phyloP scores from a whole-genome alignment of 2,888 invertebrate species.

The Drosophila longiperda region DNA sequence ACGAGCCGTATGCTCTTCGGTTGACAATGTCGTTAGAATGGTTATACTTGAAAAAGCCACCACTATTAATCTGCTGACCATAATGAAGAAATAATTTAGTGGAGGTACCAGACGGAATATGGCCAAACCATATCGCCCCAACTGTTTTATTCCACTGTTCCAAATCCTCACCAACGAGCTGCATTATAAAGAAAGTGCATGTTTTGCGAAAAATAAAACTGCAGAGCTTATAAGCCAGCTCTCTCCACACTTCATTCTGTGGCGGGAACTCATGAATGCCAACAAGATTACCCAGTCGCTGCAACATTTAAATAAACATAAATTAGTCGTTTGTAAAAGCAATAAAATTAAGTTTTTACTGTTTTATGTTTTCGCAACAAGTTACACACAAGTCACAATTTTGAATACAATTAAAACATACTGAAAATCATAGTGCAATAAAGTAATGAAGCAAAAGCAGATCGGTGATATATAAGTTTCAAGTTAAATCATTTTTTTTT shows the following conservation, averaged over 20 bases:
- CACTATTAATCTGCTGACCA: conserved; percentile 84
- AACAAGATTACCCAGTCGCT: conserved; percentile 11
- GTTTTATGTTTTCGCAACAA: not conserved
- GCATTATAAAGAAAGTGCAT: conserved; percentile 84
- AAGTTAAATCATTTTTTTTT: too few species aligned
- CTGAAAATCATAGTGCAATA: not conserved
- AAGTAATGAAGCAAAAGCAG: too few species aligned
- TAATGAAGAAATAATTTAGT: conserved; percentile 86
- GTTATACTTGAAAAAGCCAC: conserved; percentile 85
- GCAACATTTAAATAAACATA: conserved; percentile 1
- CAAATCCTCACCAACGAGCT: conserved; percentile 85
- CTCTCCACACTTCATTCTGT: conserved; percentile 26
- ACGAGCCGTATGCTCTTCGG: conserved; percentile 27
- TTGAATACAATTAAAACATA: not conserved
- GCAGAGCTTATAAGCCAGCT: conserved; percentile 32
- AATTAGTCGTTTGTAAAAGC: not conserved
- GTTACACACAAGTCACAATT: too few species aligned
- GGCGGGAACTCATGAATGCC: conserved; percentile 63
- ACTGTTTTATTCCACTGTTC: conserved; percentile 85
- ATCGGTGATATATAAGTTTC: not conserved
- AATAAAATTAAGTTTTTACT: conserved; percentile 5
- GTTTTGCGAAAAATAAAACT: conserved; percentile 44
- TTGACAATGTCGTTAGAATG: conserved; percentile 83
- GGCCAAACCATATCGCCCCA: conserved; percentile 87
- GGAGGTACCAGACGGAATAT: conserved; percentile 87